phyloP scores from a whole-genome alignment of 2,797 vertebrate species.

The Pempheris klunzingeri region DNA sequence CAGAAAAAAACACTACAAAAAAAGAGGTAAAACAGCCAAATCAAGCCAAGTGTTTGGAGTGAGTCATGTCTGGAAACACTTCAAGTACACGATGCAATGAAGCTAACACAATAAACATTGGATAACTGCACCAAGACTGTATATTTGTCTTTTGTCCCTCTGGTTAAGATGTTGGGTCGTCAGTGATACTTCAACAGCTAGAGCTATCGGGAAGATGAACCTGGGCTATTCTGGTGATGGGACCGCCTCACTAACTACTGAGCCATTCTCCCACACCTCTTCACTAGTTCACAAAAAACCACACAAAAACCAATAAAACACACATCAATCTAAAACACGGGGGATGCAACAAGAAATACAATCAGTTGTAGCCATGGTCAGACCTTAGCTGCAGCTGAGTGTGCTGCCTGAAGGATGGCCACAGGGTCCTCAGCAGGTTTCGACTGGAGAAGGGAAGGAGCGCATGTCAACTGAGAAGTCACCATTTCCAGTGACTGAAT shows the following conservation, averaged over 20 bases:
- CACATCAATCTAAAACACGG: conserved; percentile 39
- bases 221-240: conserved; percentile 14
- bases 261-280: neutral
- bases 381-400: conserved; percentile 86
- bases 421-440: conserved; percentile 83
- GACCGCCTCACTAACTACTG: conserved; percentile 18
- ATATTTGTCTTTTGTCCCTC: conserved; percentile 3
- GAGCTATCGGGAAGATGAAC: conserved; percentile 10
- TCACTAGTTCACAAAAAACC: conserved; percentile 29
- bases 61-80: conserved; percentile 2
- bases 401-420: conserved; percentile 84
- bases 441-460: conserved; percentile 77
- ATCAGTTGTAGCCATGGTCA: conserved; percentile 62
- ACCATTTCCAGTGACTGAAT: conserved; percentile 9
- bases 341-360: conserved; percentile 42
- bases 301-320: conserved; percentile 35
- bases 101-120: neutral
- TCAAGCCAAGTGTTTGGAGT: neutral
- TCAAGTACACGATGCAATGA: neutral
- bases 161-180: neutral
- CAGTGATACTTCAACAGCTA: neutral
- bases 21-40: conserved; percentile 8
- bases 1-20: conserved; percentile 3
- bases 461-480: conserved; percentile 24
- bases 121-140: neutral